These are phyloP conservation scores for Pelochelys cantorii DNA, from an alignment of 2,797 vertebrate genomes.

Conservation along the genomic window DNA sequence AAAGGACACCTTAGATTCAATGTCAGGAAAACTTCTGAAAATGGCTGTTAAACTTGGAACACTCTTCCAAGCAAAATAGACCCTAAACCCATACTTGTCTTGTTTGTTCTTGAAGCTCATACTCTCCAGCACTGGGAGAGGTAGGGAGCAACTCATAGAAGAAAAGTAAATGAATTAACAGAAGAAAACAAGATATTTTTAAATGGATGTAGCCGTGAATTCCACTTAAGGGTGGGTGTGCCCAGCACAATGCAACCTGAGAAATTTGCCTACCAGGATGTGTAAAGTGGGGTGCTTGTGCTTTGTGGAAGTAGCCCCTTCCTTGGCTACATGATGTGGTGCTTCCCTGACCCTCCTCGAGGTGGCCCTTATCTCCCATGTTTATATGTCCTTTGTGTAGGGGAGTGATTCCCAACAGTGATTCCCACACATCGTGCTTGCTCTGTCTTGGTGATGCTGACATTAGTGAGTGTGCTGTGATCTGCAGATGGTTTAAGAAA, in stretches of 20 bases:
- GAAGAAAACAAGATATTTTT: not conserved
- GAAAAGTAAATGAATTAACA: not conserved
- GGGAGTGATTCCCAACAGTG: not conserved
- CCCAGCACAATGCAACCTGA: not conserved
- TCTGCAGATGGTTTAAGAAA: not conserved
- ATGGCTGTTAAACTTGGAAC: not conserved
- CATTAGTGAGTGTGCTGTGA: not conserved
- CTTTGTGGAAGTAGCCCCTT: not conserved
- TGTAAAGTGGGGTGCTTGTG: not conserved
- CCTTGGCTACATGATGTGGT: not conserved
- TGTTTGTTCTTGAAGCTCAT: not conserved
- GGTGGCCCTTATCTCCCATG: too few species aligned
- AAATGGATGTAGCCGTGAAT: not conserved
- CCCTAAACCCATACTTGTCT: not conserved
- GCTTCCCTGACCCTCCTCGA: not conserved
- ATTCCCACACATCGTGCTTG: not conserved
- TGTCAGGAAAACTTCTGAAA: not conserved
- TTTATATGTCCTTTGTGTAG: too few species aligned
- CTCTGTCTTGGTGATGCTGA: not conserved
- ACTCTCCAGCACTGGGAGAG: not conserved
- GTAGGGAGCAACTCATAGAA: not conserved
- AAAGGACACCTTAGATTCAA: not conserved
- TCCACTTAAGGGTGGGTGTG: not conserved
- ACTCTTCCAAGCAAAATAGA: rapidly evolving
- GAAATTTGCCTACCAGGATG: not conserved